Conservation (phyloP, 2,888 invertebrate genomes). For the Troides aeacus region DNA sequence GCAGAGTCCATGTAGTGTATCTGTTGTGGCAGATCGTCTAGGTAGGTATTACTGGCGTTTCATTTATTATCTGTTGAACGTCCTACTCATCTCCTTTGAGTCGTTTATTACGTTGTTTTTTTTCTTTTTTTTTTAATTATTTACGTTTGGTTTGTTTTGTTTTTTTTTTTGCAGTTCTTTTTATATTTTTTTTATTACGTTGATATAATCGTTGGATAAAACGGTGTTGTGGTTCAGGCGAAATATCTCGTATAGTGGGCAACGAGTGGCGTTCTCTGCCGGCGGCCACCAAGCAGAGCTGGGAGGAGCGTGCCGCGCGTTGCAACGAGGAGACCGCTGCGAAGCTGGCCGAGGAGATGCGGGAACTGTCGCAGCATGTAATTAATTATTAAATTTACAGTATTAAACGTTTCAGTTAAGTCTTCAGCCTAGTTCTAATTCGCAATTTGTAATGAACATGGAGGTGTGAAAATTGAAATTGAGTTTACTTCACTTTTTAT, state of each 20-base stretch:
- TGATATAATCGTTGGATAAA: background rate
- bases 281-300: constrained; percentile 92
- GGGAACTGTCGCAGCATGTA: constrained; percentile 66
- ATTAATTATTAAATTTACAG: constrained; percentile 17
- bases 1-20: too few species aligned
- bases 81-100: too few species aligned
- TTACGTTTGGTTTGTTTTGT: too few species aligned
- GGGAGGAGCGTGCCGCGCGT: constrained; percentile 95
- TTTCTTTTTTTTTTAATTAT: too few species aligned
- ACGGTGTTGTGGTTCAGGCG: constrained; percentile 54
- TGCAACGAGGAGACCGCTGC: constrained; percentile 93
- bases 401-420: background rate
- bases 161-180: too few species aligned
- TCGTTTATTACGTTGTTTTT: too few species aligned
- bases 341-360: constrained; percentile 78
- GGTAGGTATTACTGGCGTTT: too few species aligned
- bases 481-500: background rate
- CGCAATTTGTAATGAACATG: too few species aligned
- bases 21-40: too few species aligned
- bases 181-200: background rate
- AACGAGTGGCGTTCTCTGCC: constrained; percentile 96
- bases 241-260: constrained; percentile 86
- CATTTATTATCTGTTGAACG: too few species aligned
- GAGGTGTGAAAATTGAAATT: background rate
- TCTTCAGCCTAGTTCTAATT: background rate